phyloP scores from a whole-genome alignment of 2,797 vertebrate species.

The Taeniopygia guttata region DNA sequence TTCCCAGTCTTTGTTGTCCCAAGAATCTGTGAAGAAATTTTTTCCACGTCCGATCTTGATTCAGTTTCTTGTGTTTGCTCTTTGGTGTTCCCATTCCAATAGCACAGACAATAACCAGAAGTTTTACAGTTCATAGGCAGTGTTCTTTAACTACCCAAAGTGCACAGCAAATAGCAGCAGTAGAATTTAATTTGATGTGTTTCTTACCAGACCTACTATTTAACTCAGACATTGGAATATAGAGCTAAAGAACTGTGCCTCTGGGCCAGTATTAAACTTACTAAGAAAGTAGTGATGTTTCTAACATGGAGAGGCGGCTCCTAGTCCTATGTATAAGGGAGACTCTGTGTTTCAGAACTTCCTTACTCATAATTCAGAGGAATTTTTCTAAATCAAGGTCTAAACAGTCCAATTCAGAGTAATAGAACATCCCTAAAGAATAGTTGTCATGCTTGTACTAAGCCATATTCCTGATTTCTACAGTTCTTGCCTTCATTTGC shows the following conservation, averaged over 20 bases:
- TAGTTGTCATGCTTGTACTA: neutral
- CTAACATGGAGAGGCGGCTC: neutral
- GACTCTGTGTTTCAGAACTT: neutral
- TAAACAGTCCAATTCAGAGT: neutral
- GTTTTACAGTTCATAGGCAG: neutral
- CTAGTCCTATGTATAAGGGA: neutral
- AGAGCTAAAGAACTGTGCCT: neutral
- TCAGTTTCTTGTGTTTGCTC: neutral
- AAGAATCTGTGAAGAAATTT: neutral
- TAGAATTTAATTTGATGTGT: neutral
- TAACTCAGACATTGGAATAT: neutral
- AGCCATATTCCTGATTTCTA: neutral
- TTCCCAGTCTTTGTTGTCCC: neutral
- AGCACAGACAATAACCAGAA: neutral
- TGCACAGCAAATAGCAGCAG: neutral
- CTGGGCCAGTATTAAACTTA: neutral
- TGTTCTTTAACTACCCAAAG: neutral
- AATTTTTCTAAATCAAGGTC: neutral
- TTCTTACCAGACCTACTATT: neutral
- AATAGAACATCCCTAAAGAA: neutral
- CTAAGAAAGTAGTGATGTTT: neutral
- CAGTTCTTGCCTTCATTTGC: neutral
- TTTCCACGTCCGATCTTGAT: neutral
- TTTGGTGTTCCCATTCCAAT: neutral
- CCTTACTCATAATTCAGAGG: neutral